Percentiles rank a stretch among this genome's conserved stretches.
These are phyloP conservation scores for Stenoptilia bipunctidactyla DNA, from an alignment of 2,888 invertebrate genomes.

Conservation along the genomic window DNA sequence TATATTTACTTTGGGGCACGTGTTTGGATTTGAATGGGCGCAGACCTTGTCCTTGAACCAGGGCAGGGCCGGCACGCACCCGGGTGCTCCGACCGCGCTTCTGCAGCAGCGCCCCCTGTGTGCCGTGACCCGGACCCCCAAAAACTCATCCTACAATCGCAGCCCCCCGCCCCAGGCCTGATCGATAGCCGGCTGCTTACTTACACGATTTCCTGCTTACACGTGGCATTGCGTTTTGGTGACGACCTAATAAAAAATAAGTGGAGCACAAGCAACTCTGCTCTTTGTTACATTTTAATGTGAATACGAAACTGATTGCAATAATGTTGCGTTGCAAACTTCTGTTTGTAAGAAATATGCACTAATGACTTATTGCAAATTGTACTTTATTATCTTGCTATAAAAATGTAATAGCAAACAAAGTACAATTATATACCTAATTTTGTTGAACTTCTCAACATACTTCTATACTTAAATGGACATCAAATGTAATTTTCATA, in stretches of 20 bases:
- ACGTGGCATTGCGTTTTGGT: conserved; percentile 18
- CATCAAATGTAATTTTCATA: no score
- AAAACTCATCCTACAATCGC: conserved; percentile 18
- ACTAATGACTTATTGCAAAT: no score
- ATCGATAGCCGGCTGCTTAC: conserved; percentile 48
- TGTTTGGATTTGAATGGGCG: conserved; percentile 62
- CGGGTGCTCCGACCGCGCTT: conserved; percentile 40
- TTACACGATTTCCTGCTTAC: conserved; percentile 34
- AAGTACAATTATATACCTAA: no score
- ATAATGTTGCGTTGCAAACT: no score
- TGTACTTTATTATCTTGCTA: no score
- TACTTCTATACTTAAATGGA: no score
- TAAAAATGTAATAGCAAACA: no score
- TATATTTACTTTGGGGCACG: conserved; percentile 68
- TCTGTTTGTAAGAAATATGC: no score
- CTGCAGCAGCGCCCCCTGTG: conserved; percentile 17
- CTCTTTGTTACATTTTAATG: not conserved
- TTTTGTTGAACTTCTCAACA: no score
- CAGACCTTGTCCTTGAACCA: conserved; percentile 63
- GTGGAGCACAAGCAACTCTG: not conserved
- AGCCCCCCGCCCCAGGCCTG: conserved; percentile 22
- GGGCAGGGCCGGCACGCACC: conserved; percentile 40
- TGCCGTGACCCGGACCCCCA: conserved; percentile 12
- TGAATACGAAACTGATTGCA: no score
- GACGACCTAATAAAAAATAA: not conserved